Evolutionary conservation across 2,797 vertebrate species (phyloP).

Genomic region (Craterocephalus amniculus): DNA sequence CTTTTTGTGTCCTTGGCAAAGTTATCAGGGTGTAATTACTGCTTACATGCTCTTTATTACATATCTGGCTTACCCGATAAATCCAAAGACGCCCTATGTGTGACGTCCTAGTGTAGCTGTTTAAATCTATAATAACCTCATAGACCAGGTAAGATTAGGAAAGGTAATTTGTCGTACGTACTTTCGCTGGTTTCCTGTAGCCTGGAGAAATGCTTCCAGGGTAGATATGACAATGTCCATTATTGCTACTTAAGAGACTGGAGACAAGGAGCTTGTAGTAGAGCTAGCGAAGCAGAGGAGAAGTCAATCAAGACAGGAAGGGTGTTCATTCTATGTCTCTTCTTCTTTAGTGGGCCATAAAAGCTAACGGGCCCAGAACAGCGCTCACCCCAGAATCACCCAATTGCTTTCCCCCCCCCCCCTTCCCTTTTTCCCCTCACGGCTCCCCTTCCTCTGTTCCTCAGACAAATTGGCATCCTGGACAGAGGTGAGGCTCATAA

Average conservation of each 20-base stretch:
- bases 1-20: conserved; percentile 68
- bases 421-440: conserved; percentile 2
- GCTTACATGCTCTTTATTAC: conserved; percentile 67
- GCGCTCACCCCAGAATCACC: conserved; percentile 72
- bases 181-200: conserved; percentile 59
- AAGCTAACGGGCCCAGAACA: conserved; percentile 79
- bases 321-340: conserved; percentile 75
- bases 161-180: conserved; percentile 65
- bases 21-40: conserved; percentile 73
- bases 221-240: conserved; percentile 62
- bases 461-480: conserved; percentile 75
- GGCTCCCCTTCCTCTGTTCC: conserved; percentile 34
- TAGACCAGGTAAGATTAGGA: conserved; percentile 57
- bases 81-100: conserved; percentile 49
- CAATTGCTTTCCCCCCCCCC: conserved; percentile 52
- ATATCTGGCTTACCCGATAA: conserved; percentile 67
- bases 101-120: conserved; percentile 54
- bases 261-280: conserved; percentile 55
- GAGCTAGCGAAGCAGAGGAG: conserved; percentile 52
- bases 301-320: conserved; percentile 73
- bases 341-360: conserved; percentile 80
- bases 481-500: conserved; percentile 80
- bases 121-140: conserved; percentile 66
- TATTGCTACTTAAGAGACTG: conserved; percentile 66
- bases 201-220: conserved; percentile 55